Percentiles rank a stretch among this genome's conserved stretches.
Conservation (phyloP, 1,140 invertebrate species). For the Drosophila suzukii region DNA sequence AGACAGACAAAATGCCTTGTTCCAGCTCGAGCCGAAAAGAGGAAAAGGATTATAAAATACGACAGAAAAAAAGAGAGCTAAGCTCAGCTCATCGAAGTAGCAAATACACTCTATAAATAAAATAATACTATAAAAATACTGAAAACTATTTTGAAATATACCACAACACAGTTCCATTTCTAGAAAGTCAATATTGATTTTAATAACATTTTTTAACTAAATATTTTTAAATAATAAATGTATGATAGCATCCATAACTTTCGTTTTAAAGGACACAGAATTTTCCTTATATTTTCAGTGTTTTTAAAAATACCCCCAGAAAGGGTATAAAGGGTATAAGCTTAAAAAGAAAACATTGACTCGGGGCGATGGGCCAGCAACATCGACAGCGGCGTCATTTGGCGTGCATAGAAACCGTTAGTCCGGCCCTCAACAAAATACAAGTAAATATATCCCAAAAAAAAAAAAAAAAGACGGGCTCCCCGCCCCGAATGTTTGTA, state of each 20-base stretch:
- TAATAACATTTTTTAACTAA: too few relatives aligned
- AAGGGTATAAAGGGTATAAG: background rate
- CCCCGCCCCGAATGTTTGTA: constrained; percentile 58
- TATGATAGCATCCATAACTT: too few relatives aligned
- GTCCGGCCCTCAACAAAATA: constrained; percentile 50
- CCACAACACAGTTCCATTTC: too few relatives aligned
- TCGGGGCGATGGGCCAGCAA: constrained; percentile 2
- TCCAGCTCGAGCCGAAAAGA: constrained; percentile 25
- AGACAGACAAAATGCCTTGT: constrained; percentile 53
- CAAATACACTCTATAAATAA: background rate
- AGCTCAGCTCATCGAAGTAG: background rate
- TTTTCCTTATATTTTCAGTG: too few relatives aligned
- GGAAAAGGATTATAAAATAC: constrained; percentile 54
- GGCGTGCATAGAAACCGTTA: constrained; percentile 80
- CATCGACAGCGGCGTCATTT: constrained; percentile 69
- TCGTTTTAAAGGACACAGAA: too few relatives aligned
- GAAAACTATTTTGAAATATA: too few relatives aligned
- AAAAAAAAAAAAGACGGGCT: constrained; percentile 15
- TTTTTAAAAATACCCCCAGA: background rate
- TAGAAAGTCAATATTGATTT: too few relatives aligned
- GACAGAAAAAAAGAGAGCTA: constrained; percentile 21
- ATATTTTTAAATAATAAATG: too few relatives aligned
- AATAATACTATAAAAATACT: background rate
- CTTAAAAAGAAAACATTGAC: background rate
- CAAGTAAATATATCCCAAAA: constrained; percentile 36